Evolutionary conservation across 2,888 invertebrate genomes (phyloP).

Genomic region (Zygothrica quintamaculata): DNA sequence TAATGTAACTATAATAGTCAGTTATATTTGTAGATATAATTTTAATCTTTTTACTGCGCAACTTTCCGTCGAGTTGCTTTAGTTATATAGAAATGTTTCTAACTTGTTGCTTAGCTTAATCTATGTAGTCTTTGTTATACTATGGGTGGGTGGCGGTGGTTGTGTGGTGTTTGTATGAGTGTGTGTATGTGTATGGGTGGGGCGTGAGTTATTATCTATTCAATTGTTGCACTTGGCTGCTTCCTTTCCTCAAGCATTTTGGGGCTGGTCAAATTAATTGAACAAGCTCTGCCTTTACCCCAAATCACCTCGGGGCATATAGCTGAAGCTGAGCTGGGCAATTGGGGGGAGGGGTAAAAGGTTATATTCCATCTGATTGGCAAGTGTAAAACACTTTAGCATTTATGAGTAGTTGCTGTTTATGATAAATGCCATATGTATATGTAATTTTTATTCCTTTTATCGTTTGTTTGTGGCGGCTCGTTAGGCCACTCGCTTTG

Average conservation of each 20-base stretch:
- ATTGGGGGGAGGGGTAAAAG: neutral
- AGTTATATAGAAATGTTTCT: too few species aligned
- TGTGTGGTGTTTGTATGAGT: too few species aligned
- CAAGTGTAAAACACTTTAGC: conserved; percentile 55
- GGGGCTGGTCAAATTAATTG: conserved; percentile 76
- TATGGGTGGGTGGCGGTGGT: conserved; percentile 59
- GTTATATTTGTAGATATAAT: too few species aligned
- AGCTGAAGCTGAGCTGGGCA: conserved; percentile 11
- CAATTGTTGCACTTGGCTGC: conserved; percentile 80
- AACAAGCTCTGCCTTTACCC: conserved; percentile 53
- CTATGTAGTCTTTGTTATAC: conserved; percentile 18
- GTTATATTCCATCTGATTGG: conserved; percentile 48
- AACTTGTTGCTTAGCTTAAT: conserved; percentile 45
- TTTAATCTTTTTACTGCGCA: too few species aligned
- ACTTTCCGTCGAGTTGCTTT: too few species aligned
- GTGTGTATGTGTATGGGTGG: conserved; percentile 78
- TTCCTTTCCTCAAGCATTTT: conserved; percentile 53
- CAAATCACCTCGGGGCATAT: conserved; percentile 6
- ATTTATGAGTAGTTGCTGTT: conserved; percentile 50
- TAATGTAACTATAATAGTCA: too few species aligned
- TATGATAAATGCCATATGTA: conserved; percentile 61
- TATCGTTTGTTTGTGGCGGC: conserved; percentile 34
- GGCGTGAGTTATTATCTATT: conserved; percentile 84
- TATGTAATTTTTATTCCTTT: neutral
- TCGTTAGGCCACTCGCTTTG: conserved; percentile 66